Evolutionary conservation across 64 coral and sea anemone species (phyloP).

Genomic region (Montipora foliosa): DNA sequence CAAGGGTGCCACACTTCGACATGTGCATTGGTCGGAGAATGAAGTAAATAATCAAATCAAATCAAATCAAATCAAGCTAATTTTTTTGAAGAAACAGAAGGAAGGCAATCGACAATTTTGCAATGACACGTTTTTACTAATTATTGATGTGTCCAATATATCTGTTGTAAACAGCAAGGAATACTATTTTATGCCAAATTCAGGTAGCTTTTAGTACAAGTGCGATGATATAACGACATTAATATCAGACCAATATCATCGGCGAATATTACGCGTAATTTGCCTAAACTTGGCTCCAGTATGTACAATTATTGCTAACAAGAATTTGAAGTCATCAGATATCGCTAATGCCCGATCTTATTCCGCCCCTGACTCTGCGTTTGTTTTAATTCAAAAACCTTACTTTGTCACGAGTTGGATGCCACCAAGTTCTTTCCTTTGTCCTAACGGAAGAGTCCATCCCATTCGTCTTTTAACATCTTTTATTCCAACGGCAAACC

Average conservation of each 20-base stretch:
- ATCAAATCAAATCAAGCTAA: no score
- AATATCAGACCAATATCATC: background rate
- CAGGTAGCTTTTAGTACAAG: background rate
- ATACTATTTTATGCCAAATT: background rate
- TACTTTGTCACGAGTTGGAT: background rate
- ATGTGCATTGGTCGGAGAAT: background rate
- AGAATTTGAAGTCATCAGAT: background rate
- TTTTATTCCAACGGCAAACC: background rate
- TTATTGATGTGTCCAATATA: background rate
- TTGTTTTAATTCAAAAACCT: background rate
- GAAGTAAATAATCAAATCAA: background rate
- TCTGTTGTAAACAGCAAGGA: background rate
- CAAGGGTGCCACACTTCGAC: background rate
- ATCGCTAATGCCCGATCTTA: background rate
- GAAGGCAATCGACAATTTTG: background rate
- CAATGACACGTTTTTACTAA: background rate
- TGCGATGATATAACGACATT: background rate
- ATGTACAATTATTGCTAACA: background rate
- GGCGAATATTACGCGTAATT: background rate
- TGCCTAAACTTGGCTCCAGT: background rate
- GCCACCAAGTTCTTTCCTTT: background rate
- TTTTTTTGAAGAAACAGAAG: background rate
- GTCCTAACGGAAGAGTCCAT: background rate
- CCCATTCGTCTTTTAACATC: background rate
- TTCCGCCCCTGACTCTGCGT: background rate